Percentiles rank a stretch among this genome's conserved stretches.
phyloP scores from a whole-genome alignment of 2,113 vertebrate genomes.

The Willisornis vidua region DNA sequence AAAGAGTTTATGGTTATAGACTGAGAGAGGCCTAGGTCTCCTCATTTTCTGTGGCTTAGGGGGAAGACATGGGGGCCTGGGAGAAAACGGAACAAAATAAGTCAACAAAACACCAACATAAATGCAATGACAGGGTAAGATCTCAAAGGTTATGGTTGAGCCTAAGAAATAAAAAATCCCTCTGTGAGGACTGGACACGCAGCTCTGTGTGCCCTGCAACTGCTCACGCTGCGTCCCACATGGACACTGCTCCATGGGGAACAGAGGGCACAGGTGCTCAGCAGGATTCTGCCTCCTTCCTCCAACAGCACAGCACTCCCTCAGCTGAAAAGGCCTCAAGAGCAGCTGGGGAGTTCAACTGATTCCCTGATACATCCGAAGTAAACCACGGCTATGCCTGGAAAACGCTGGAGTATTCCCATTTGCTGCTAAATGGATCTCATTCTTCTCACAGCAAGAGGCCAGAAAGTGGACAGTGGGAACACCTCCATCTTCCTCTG shows the following conservation, averaged over 20 bases:
- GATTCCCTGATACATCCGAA: not conserved
- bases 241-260: rapidly evolving
- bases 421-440: not conserved
- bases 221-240: not conserved
- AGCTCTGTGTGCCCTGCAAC: not conserved
- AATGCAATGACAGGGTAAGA: slow-evolving; percentile 68
- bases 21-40: slow-evolving; percentile 98
- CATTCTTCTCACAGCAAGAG: not conserved
- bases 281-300: not conserved
- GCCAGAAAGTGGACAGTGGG: not conserved
- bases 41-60: slow-evolving; percentile 99
- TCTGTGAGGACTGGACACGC: rapidly evolving
- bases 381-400: not conserved
- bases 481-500: not conserved
- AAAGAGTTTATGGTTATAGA: slow-evolving; percentile 99
- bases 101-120: slow-evolving; percentile 73
- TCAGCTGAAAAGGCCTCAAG: not conserved
- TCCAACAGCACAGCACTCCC: not conserved
- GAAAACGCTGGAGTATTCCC: not conserved
- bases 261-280: not conserved
- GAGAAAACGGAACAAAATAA: slow-evolving; percentile 80
- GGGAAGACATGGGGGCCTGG: slow-evolving; percentile 97
- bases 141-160: not conserved
- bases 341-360: not conserved
- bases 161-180: not conserved